phyloP scores from a whole-genome alignment of 2,888 invertebrate species.

The Xanthorhoe designata region DNA sequence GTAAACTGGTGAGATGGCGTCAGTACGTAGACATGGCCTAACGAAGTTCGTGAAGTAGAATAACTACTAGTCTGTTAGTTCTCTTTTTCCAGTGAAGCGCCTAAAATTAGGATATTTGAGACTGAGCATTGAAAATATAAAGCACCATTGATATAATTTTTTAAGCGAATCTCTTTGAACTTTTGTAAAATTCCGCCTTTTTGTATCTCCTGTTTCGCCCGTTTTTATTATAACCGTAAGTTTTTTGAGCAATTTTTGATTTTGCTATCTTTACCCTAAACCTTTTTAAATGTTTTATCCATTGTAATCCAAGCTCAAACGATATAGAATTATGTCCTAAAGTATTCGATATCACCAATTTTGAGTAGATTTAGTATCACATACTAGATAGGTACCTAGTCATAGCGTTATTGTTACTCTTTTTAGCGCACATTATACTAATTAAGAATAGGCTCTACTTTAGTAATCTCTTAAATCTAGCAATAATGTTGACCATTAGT shows the following conservation, averaged over 20 bases:
- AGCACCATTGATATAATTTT: constrained; percentile 26
- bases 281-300: constrained; percentile 39
- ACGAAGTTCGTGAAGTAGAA: not conserved
- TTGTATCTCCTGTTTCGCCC: constrained; percentile 28
- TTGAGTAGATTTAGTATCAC: constrained; percentile 48
- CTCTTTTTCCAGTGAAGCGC: constrained; percentile 31
- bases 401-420: constrained; percentile 45
- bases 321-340: constrained; percentile 26
- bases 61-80: constrained; percentile 6
- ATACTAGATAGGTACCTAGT: constrained; percentile 51
- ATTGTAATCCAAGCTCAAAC: constrained; percentile 36
- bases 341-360: constrained; percentile 44
- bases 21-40: too few relatives aligned
- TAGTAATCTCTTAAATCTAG: constrained; percentile 41
- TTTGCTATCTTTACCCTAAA: constrained; percentile 33
- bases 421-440: constrained; percentile 61
- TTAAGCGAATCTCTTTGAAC: constrained; percentile 6
- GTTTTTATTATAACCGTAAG: constrained; percentile 12
- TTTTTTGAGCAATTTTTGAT: constrained; percentile 41
- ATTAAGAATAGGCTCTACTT: constrained; percentile 24
- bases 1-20: too few relatives aligned
- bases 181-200: constrained; percentile 28
- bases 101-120: constrained; percentile 44
- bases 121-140: constrained; percentile 40
- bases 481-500: constrained; percentile 56